Percentiles rank a stretch among this genome's conserved stretches.
Evolutionary conservation across 1,140 invertebrate genomes (phyloP).

Genomic region (Caerostris extrusa): DNA sequence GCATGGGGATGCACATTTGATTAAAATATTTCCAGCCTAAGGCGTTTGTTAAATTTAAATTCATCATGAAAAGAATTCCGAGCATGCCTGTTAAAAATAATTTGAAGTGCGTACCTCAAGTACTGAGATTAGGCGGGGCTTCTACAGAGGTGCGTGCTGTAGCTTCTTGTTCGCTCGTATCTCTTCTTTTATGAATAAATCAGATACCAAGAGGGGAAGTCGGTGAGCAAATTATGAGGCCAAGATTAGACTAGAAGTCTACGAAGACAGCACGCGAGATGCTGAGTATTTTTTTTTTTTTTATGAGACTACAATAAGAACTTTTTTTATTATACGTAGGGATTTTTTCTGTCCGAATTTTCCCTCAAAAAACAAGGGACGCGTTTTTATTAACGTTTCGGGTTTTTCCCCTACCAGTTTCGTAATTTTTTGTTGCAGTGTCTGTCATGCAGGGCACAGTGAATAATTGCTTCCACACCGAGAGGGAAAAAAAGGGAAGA

Average conservation of each 20-base stretch:
- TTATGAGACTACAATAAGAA: neutral
- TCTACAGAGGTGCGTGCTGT: neutral
- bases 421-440: neutral
- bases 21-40: conserved; percentile 50
- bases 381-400: neutral
- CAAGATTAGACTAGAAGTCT: conserved; percentile 25
- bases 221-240: conserved; percentile 32
- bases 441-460: neutral
- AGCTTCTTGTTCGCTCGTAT: neutral
- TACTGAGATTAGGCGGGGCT: neutral
- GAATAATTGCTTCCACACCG: neutral
- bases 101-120: neutral
- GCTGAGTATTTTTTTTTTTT: neutral
- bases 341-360: neutral
- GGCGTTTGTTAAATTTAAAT: neutral
- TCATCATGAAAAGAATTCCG: conserved; percentile 35
- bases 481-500: neutral
- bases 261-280: neutral
- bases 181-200: conserved; percentile 62
- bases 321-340: neutral
- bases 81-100: conserved; percentile 52
- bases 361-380: neutral
- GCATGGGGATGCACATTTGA: conserved; percentile 32
- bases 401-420: neutral
- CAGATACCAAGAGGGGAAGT: conserved; percentile 49